A percentile compares a stretch with the other conserved stretches of the same genome.
phyloP scores from a whole-genome alignment of 2,113 vertebrate genomes.

The Erinaceus europaeus region DNA sequence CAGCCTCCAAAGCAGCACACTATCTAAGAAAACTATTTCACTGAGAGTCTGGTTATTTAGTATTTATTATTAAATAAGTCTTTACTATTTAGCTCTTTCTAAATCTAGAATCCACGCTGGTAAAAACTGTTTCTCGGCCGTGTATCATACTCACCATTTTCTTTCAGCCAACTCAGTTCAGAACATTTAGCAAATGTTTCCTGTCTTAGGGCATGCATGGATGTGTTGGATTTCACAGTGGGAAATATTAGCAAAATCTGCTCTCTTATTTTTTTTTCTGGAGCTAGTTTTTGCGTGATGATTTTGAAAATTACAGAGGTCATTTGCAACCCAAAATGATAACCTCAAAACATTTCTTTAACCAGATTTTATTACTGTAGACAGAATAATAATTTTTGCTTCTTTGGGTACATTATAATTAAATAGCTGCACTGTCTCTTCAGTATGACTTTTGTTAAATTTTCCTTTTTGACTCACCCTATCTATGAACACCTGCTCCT shows the following conservation, averaged over 20 bases:
- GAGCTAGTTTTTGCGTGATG: neutral
- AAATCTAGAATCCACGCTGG: neutral
- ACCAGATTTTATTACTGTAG: neutral
- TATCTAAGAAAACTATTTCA: too few species aligned
- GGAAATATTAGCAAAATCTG: neutral
- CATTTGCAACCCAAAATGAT: constrained; percentile 18
- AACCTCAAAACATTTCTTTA: neutral
- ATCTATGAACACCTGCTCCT: neutral
- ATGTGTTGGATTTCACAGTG: neutral
- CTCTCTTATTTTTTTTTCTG: neutral
- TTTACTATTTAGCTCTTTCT: too few species aligned
- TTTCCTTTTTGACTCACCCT: neutral
- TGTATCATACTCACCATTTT: constrained; percentile 5
- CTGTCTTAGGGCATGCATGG: neutral
- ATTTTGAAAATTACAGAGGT: constrained; percentile 26
- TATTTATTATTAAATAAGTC: too few species aligned
- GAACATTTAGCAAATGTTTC: constrained; percentile 30
- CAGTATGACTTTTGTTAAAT: neutral
- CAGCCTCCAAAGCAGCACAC: too few species aligned
- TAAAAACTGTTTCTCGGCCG: neutral
- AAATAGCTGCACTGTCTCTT: neutral
- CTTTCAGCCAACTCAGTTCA: constrained; percentile 29
- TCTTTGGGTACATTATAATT: neutral
- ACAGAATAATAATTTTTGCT: neutral
- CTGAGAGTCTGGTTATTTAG: too few species aligned